phyloP scores from a whole-genome alignment of 2,888 invertebrate genomes.

The Aphidoletes aphidimyza region DNA sequence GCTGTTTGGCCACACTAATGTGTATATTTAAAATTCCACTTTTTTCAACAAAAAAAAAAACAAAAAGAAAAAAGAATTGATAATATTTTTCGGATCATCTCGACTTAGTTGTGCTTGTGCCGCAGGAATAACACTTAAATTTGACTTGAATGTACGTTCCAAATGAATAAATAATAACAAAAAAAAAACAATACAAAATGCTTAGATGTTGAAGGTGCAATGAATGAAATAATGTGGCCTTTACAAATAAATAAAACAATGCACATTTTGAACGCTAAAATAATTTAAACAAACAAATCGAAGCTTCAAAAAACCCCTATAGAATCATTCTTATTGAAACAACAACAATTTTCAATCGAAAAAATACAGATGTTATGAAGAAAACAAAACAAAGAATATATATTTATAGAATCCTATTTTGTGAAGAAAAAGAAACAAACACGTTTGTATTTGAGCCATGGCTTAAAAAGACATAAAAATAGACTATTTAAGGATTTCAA shows the following conservation, averaged over 20 bases:
- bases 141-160: conserved; percentile 4
- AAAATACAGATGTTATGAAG: neutral
- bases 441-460: conserved; percentile 23
- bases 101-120: too few species aligned
- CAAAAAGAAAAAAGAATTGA: too few species aligned
- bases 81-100: too few species aligned
- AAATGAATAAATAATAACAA: neutral
- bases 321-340: neutral
- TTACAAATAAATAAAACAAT: too few species aligned
- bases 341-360: neutral
- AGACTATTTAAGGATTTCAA: neutral
- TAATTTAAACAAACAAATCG: neutral
- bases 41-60: too few species aligned
- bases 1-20: too few species aligned
- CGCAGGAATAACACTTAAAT: neutral
- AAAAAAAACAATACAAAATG: too few species aligned
- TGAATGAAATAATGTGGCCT: conserved; percentile 14
- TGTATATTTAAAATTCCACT: too few species aligned
- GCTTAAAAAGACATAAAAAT: neutral
- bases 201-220: neutral
- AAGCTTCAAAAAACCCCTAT: neutral
- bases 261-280: neutral
- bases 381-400: neutral
- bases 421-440: neutral
- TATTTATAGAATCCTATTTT: conserved; percentile 17